Evolutionary conservation across 2,113 vertebrate genomes (phyloP).

Genomic region (Protobothrops mucrosquamatus): DNA sequence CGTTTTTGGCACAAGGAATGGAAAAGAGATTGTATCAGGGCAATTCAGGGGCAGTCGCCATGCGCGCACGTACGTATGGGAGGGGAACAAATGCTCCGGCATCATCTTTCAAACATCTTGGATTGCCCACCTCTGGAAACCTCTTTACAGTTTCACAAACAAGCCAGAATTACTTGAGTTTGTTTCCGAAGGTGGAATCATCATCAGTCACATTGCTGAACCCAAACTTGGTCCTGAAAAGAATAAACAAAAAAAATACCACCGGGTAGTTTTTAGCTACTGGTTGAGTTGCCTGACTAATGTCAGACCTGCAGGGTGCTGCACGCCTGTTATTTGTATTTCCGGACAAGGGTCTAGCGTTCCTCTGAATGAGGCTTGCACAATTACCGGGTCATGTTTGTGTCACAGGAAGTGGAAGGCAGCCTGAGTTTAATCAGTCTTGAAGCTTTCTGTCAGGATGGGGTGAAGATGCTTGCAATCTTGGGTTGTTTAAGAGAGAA

Average conservation of each 20-base stretch:
- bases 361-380: not conserved
- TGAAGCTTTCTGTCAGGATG: not conserved
- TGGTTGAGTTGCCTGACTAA: not conserved
- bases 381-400: not conserved
- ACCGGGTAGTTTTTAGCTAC: not conserved
- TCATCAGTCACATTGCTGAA: not conserved
- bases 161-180: not conserved
- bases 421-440: not conserved
- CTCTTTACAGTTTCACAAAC: not conserved
- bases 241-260: not conserved
- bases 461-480: not conserved
- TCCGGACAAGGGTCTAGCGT: not conserved
- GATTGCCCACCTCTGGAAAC: no score
- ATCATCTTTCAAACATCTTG: not conserved
- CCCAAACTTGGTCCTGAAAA: not conserved
- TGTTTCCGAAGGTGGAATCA: not conserved
- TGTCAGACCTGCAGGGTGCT: not conserved
- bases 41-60: constrained; percentile 53
- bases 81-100: accelerated
- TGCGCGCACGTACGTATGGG: not conserved
- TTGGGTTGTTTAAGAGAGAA: not conserved
- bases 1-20: constrained; percentile 56
- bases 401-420: not conserved
- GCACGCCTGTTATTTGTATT: not conserved
- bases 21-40: constrained; percentile 64